A percentile compares a stretch with the other conserved stretches of the same genome.
These are phyloP conservation scores for Ibidorhyncha struthersii DNA, from an alignment of 2,113 vertebrate species.

Conservation along the genomic window DNA sequence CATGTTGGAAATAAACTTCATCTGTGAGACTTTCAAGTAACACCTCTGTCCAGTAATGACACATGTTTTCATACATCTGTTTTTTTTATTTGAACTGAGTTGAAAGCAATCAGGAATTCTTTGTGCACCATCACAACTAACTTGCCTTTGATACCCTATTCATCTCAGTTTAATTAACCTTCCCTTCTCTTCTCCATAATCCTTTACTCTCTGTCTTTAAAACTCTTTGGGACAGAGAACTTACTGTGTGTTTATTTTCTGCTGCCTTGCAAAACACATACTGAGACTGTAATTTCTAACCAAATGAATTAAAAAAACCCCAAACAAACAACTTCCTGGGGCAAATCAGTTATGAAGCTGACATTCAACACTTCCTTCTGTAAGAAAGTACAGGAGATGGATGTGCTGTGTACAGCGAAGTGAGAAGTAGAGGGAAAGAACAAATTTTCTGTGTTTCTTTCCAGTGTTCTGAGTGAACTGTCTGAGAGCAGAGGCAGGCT, in stretches of 20 bases:
- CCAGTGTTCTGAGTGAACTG: neutral
- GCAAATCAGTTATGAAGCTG: neutral
- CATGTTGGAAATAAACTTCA: neutral
- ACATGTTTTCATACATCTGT: neutral
- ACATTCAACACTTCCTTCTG: neutral
- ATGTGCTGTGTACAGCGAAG: neutral
- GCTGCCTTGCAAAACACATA: neutral
- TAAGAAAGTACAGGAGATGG: neutral
- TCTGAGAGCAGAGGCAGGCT: neutral
- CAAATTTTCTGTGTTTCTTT: neutral
- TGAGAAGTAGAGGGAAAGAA: neutral
- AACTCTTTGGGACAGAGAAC: neutral
- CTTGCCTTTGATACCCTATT: neutral
- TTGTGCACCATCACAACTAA: neutral
- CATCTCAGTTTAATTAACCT: neutral
- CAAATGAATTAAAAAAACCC: neutral
- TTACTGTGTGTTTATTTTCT: neutral
- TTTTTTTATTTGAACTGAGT: neutral
- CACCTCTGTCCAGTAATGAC: neutral
- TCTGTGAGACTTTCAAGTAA: neutral
- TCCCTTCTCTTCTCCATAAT: neutral
- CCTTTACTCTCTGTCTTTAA: neutral
- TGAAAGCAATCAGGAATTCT: neutral
- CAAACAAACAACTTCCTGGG: neutral
- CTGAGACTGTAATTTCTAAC: neutral